phyloP scores from a whole-genome alignment of 64 coral and sea anemone species.

The Montipora foliosa region DNA sequence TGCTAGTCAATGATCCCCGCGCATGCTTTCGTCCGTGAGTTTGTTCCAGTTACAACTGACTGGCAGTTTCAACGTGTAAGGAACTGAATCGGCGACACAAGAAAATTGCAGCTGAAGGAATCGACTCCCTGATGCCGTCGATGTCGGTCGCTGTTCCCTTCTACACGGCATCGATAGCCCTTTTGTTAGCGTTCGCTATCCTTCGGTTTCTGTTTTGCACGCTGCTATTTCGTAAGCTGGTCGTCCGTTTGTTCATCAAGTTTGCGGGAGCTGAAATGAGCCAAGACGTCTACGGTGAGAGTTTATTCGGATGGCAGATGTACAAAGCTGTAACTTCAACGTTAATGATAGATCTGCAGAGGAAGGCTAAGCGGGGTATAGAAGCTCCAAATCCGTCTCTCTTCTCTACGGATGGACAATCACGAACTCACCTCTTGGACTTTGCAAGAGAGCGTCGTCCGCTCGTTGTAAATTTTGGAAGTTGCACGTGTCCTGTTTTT shows the following conservation, averaged over 20 bases:
- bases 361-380: constrained; percentile 41
- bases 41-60: not conserved
- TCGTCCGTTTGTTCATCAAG: constrained; percentile 52
- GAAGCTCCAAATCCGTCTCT: constrained; percentile 64
- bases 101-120: not conserved
- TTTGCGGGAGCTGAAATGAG: constrained; percentile 54
- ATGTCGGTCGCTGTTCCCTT: constrained; percentile 39
- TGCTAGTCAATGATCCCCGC: not conserved
- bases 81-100: not conserved
- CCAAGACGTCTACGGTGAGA: constrained; percentile 73
- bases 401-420: constrained; percentile 53
- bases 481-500: constrained; percentile 91
- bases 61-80: not conserved
- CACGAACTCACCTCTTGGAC: constrained; percentile 65
- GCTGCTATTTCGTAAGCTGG: constrained; percentile 37
- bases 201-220: constrained; percentile 57
- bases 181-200: constrained; percentile 56
- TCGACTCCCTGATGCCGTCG: not conserved
- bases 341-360: constrained; percentile 56
- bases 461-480: constrained; percentile 84
- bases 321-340: constrained; percentile 55
- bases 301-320: constrained; percentile 83
- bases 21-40: constrained; percentile 3
- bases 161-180: constrained; percentile 45
- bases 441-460: constrained; percentile 45